Evolutionary conservation across 2,113 vertebrate species (phyloP).

Genomic region (Xiphophorus couchianus): DNA sequence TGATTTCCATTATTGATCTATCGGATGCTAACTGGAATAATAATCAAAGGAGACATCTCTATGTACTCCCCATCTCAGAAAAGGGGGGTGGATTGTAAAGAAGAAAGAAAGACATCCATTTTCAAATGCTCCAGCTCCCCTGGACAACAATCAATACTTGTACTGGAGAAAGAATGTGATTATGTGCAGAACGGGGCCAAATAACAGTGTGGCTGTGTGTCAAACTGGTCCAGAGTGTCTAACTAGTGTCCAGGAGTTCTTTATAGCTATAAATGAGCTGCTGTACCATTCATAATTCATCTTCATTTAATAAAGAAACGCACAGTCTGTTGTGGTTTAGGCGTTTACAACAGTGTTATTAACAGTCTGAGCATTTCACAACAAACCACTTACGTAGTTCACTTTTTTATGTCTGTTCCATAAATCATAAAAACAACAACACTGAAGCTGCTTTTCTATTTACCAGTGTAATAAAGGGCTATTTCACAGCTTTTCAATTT

Average conservation of each 20-base stretch:
- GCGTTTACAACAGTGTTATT: too few species aligned
- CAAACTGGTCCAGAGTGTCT: not conserved
- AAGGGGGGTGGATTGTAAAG: conserved; percentile 34
- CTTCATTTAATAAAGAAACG: too few species aligned
- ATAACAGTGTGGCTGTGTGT: conserved; percentile 4
- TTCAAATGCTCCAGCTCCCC: not conserved
- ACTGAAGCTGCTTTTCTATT: too few species aligned
- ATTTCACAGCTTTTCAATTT: too few species aligned
- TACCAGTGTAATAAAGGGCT: too few species aligned
- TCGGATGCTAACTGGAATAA: conserved; percentile 58
- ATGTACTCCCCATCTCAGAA: conserved; percentile 59
- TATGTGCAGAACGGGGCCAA: conserved; percentile 13
- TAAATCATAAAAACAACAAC: too few species aligned
- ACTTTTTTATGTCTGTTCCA: too few species aligned
- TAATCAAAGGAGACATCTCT: conserved; percentile 75
- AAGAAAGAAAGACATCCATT: conserved; percentile 3
- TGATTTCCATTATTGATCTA: conserved; percentile 65
- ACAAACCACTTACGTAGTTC: too few species aligned
- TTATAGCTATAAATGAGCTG: not conserved
- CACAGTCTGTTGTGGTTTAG: too few species aligned
- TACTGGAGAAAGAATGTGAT: conserved; percentile 19
- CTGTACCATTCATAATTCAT: not conserved
- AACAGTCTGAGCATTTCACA: too few species aligned
- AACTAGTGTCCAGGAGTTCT: not conserved
- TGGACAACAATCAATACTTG: conserved; percentile 39